Evolutionary conservation across 2,888 invertebrate genomes (phyloP).

Genomic region (Deilephila porcellus): DNA sequence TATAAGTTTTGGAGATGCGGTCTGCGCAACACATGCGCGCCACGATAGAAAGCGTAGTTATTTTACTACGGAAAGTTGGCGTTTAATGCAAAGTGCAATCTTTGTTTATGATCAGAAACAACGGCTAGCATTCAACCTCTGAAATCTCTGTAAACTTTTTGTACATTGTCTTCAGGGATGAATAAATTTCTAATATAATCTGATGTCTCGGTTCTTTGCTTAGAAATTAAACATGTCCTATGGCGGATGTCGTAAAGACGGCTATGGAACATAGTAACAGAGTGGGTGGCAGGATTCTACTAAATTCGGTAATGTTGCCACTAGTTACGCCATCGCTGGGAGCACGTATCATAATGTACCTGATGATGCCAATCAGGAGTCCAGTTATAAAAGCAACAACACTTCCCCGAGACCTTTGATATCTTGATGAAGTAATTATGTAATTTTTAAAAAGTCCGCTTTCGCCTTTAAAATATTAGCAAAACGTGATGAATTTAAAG

Average conservation of each 20-base stretch:
- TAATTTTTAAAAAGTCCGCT: no score
- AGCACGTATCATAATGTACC: neutral
- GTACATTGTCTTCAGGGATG: neutral
- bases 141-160: neutral
- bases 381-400: no score
- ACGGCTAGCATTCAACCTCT: neutral
- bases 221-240: neutral
- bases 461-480: neutral
- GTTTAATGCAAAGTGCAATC: neutral
- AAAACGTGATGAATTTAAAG: conserved; percentile 17
- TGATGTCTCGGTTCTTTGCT: neutral
- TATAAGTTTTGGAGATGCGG: neutral
- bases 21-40: neutral
- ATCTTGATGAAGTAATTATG: no score
- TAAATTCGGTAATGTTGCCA: neutral
- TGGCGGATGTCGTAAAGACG: neutral
- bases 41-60: conserved; percentile 1
- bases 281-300: neutral
- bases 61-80: conserved; percentile 9
- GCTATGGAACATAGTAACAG: neutral
- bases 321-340: neutral
- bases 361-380: no score
- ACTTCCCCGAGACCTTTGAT: no score
- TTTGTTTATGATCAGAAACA: conserved; percentile 12
- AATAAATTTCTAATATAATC: neutral